These are phyloP conservation scores for Oxyruncus cristatus DNA, from an alignment of 2,113 vertebrate genomes.

Conservation along the genomic window DNA sequence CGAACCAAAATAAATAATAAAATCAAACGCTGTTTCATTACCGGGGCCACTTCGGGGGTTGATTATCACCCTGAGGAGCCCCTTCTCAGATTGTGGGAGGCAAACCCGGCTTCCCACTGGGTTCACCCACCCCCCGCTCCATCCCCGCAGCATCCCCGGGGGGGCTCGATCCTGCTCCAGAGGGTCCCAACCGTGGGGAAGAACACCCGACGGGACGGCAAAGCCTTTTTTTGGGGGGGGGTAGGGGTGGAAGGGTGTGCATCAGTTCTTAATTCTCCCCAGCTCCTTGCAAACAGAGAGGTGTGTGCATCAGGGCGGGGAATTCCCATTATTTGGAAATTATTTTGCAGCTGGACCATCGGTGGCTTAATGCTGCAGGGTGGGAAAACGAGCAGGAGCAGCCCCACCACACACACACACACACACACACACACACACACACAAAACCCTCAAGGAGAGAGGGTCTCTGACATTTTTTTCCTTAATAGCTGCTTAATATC, in stretches of 20 bases:
- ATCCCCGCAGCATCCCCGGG: not conserved
- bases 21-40: not conserved
- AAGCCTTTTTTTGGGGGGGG: not conserved
- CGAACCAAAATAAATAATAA: not conserved
- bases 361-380: not conserved
- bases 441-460: not conserved
- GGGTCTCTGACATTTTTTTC: slow-evolving; percentile 36
- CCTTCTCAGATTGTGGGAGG: not conserved
- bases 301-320: not conserved
- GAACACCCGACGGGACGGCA: not conserved
- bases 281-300: not conserved
- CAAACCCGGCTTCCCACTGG: not conserved
- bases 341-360: slow-evolving; percentile 5
- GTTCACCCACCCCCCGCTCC: too few relatives aligned
- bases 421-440: not conserved
- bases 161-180: not conserved
- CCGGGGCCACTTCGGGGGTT: not conserved
- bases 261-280: not conserved
- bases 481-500: slow-evolving; percentile 65
- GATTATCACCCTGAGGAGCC: not conserved
- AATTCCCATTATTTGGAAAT: slow-evolving; percentile 39
- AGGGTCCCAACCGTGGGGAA: not conserved
- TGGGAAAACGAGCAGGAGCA: not conserved
- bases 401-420: not conserved
- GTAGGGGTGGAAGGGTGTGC: not conserved